These are phyloP conservation scores for Parelbella ahira DNA, from an alignment of 2,888 invertebrate species.

Conservation along the genomic window DNA sequence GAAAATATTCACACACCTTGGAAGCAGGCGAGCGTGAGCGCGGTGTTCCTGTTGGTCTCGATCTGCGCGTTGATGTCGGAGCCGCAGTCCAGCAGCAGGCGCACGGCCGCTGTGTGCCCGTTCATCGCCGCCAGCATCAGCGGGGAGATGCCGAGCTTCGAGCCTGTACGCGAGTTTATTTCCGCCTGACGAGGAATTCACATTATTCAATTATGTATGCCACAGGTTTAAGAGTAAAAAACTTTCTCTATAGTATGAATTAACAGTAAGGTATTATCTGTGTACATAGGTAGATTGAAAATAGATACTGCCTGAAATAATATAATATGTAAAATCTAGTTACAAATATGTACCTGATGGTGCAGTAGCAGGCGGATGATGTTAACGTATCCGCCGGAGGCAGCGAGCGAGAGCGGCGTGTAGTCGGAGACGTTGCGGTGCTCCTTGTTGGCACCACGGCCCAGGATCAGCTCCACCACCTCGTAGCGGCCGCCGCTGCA, in stretches of 20 bases:
- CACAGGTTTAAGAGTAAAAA: too few relatives aligned
- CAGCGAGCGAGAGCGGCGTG: constrained; percentile 98
- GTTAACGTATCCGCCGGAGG: constrained; percentile 98
- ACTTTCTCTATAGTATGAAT: too few relatives aligned
- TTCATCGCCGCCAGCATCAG: constrained; percentile 99
- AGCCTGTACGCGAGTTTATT: constrained; percentile 98
- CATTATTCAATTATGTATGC: too few relatives aligned
- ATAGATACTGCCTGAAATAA: too few relatives aligned
- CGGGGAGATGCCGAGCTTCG: constrained; percentile 98
- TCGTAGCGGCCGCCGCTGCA: constrained; percentile 99
- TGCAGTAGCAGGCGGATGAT: constrained; percentile 96
- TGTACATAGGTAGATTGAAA: too few relatives aligned
- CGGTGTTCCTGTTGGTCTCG: constrained; percentile 99
- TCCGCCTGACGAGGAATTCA: constrained; percentile 92
- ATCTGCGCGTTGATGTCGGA: constrained; percentile 99
- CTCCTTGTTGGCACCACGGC: constrained; percentile 96
- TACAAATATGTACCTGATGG: too few relatives aligned
- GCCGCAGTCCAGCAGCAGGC: constrained; percentile 96
- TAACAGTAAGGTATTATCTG: too few relatives aligned
- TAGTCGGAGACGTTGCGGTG: constrained; percentile 99
- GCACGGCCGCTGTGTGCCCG: constrained; percentile 93
- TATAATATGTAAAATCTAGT: too few relatives aligned
- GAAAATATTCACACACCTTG: constrained; percentile 84
- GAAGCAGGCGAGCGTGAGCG: constrained; percentile 98
- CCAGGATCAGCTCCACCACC: constrained; percentile 94